Percentiles rank a stretch among this genome's conserved stretches.
Conservation (phyloP, 1,140 invertebrate species). For the Hydropsyche tenuis region DNA sequence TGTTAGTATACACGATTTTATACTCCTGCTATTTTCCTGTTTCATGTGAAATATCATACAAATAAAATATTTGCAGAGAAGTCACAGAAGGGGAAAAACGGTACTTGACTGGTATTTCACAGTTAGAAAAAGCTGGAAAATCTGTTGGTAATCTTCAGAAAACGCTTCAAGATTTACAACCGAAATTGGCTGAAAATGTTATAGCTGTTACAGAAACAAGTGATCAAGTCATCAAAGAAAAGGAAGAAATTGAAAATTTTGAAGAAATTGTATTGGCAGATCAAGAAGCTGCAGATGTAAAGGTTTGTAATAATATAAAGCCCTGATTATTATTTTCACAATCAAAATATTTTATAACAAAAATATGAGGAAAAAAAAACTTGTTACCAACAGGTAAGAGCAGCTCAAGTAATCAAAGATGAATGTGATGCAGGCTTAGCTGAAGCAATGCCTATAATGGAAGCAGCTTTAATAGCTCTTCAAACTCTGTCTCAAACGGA, state of each 20-base stretch:
- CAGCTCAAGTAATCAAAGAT: slow-evolving; percentile 88
- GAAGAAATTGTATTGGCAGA: slow-evolving; percentile 72
- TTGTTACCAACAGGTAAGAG: slow-evolving; percentile 63
- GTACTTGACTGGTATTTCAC: slow-evolving; percentile 87
- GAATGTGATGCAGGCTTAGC: slow-evolving; percentile 95
- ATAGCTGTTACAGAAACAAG: slow-evolving; percentile 83
- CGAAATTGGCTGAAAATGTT: slow-evolving; percentile 85
- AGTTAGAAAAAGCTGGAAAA: slow-evolving; percentile 81
- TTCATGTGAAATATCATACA: too few species aligned
- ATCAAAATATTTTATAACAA: background rate
- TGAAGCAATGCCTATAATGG: slow-evolving; percentile 91
- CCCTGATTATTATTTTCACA: too few species aligned
- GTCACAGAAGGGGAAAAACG: slow-evolving; percentile 71
- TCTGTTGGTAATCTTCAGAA: slow-evolving; percentile 87
- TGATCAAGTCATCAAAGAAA: slow-evolving; percentile 81
- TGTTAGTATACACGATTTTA: slow-evolving; percentile 60
- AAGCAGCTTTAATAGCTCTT: slow-evolving; percentile 86
- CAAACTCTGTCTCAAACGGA: slow-evolving; percentile 91
- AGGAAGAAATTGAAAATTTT: slow-evolving; percentile 81
- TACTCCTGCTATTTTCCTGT: background rate
- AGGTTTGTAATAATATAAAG: slow-evolving; percentile 54
- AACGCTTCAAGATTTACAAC: slow-evolving; percentile 84
- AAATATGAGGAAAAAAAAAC: background rate
- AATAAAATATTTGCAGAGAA: slow-evolving; percentile 61
- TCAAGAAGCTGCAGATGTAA: slow-evolving; percentile 70